Percentiles rank a stretch among this genome's conserved stretches.
phyloP scores from a whole-genome alignment of 37 sponge, comb jelly and placozoan genomes.

The Lycopodina hypogea region DNA sequence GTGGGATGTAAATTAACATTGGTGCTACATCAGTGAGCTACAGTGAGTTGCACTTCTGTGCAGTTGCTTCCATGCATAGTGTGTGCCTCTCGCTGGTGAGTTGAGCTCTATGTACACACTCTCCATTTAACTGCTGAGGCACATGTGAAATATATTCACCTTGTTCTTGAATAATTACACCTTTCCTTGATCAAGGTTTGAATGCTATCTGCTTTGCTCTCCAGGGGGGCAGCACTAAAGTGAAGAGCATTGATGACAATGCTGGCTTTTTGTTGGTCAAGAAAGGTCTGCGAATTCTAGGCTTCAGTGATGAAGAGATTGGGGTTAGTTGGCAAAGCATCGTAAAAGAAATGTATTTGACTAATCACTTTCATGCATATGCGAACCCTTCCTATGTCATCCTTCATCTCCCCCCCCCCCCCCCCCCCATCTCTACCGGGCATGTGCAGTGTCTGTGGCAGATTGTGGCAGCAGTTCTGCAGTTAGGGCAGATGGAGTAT shows the following conservation, averaged over 20 bases:
- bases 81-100: too few species aligned
- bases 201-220: too few species aligned
- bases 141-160: too few species aligned
- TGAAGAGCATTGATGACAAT: constrained; percentile 52
- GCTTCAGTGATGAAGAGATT: constrained; percentile 44
- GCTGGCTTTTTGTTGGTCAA: constrained; percentile 45
- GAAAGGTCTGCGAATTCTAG: constrained; percentile 55
- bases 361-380: background rate
- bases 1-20: too few species aligned
- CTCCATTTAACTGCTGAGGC: too few species aligned
- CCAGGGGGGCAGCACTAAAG: constrained; percentile 40
- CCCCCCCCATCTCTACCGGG: background rate
- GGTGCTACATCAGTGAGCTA: too few species aligned
- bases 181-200: too few species aligned
- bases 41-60: too few species aligned
- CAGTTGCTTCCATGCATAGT: too few species aligned
- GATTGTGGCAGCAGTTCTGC: constrained; percentile 62
- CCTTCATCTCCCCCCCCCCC: background rate
- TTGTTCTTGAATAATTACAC: too few species aligned
- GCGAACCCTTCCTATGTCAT: background rate
- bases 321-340: constrained; percentile 20
- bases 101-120: too few species aligned
- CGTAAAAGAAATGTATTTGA: background rate
- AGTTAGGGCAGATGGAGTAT: constrained; percentile 54
- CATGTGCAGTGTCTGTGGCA: constrained; percentile 53